phyloP scores from a whole-genome alignment of 2,113 vertebrate species.

The Tetrao urogallus region DNA sequence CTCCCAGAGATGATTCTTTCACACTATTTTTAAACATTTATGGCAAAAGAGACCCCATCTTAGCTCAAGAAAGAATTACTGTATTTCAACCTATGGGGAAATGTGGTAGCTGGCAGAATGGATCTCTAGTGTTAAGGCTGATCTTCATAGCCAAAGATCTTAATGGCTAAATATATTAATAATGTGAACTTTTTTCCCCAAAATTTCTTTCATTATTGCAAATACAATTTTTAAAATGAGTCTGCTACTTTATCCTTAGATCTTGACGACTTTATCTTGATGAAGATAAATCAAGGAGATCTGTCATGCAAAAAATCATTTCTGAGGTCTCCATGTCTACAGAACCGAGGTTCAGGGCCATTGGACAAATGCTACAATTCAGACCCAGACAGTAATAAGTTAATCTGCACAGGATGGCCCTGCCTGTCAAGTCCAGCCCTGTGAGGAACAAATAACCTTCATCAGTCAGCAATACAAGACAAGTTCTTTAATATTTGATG shows the following conservation, averaged over 20 bases:
- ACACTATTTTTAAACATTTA: background rate
- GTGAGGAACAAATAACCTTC: background rate
- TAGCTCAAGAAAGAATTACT: background rate
- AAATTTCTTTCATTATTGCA: background rate
- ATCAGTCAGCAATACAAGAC: background rate
- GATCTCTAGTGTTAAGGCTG: background rate
- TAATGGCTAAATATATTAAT: background rate
- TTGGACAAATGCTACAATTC: rapidly evolving
- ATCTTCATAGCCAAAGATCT: background rate
- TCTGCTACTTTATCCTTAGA: background rate
- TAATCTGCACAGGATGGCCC: background rate
- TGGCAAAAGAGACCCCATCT: background rate
- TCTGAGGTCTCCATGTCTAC: background rate
- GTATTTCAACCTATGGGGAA: background rate
- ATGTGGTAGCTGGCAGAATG: background rate
- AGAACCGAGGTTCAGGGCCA: background rate
- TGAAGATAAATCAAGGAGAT: background rate
- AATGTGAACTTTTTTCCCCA: background rate
- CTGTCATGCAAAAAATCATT: background rate
- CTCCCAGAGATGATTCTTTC: background rate
- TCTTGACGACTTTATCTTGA: background rate
- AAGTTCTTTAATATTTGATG: background rate
- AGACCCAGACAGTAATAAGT: background rate
- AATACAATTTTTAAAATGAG: background rate
- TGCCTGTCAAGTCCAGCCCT: background rate